These are phyloP conservation scores for Oxycera nigricornis DNA, from an alignment of 2,888 invertebrate species.

Conservation along the genomic window DNA sequence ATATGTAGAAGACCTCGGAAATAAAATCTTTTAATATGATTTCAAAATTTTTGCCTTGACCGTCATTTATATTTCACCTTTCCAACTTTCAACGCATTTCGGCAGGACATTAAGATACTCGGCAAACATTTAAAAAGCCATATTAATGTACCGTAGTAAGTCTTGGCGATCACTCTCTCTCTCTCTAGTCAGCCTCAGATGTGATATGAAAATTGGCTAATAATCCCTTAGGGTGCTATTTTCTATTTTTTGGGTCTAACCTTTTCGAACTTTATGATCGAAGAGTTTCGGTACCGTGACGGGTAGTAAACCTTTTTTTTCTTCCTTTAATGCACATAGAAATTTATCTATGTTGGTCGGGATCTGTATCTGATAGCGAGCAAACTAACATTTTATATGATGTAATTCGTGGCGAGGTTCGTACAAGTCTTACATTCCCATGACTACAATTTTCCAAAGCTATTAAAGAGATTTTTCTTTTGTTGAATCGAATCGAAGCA, in stretches of 20 bases:
- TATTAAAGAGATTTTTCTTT: constrained; percentile 29
- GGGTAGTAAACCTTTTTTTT: constrained; percentile 27
- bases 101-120: not conserved
- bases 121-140: not conserved
- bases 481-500: constrained; percentile 17
- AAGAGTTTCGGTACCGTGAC: not conserved
- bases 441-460: constrained; percentile 30
- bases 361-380: not conserved
- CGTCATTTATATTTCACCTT: not conserved
- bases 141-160: not conserved
- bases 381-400: constrained; percentile 14
- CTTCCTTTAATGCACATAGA: not conserved
- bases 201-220: constrained; percentile 32
- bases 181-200: not conserved
- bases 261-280: constrained; percentile 31
- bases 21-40: not conserved
- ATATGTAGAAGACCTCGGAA: not conserved
- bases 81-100: not conserved
- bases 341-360: not conserved
- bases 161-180: not conserved
- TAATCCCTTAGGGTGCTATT: constrained; percentile 33
- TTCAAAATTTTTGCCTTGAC: not conserved
- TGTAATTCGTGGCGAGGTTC: not conserved
- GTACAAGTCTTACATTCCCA: constrained; percentile 4
- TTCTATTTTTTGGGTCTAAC: constrained; percentile 31